These are phyloP conservation scores for Proterorhinus semilunaris DNA, from an alignment of 2,113 vertebrate species.

Conservation along the genomic window DNA sequence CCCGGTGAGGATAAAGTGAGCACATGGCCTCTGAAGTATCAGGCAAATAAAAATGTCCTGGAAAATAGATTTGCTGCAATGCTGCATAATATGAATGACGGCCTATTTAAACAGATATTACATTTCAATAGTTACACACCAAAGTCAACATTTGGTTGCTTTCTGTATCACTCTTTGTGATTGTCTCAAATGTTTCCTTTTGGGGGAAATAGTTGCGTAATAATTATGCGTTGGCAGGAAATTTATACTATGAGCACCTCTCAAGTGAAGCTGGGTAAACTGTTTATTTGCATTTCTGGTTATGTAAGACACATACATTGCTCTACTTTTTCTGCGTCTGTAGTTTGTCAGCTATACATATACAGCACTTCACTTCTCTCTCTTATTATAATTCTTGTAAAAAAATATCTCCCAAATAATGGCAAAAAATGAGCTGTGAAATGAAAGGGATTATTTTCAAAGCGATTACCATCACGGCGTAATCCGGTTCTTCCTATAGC, in stretches of 20 bases:
- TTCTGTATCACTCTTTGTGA: conserved; percentile 27
- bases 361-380: too few relatives aligned
- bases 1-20: background rate
- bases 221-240: conserved; percentile 20
- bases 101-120: background rate
- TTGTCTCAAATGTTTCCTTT: conserved; percentile 35
- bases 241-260: conserved; percentile 31
- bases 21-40: background rate
- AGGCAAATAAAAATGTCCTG: background rate
- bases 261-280: conserved; percentile 13
- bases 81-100: background rate
- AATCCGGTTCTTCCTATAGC: conserved; percentile 46
- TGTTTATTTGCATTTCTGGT: too few relatives aligned
- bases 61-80: conserved; percentile 1
- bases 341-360: too few relatives aligned
- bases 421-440: background rate
- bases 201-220: conserved; percentile 33
- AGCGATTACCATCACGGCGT: conserved; percentile 39
- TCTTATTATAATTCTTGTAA: too few relatives aligned
- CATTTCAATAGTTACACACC: conserved; percentile 8
- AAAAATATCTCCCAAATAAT: background rate
- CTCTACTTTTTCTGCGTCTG: too few relatives aligned
- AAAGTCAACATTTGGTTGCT: conserved; percentile 22
- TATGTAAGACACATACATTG: too few relatives aligned
- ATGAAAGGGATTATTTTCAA: conserved; percentile 28